Percentiles rank a stretch among this genome's conserved stretches.
phyloP scores from a whole-genome alignment of 2,888 invertebrate genomes.

The Eupithecia tripunctaria region DNA sequence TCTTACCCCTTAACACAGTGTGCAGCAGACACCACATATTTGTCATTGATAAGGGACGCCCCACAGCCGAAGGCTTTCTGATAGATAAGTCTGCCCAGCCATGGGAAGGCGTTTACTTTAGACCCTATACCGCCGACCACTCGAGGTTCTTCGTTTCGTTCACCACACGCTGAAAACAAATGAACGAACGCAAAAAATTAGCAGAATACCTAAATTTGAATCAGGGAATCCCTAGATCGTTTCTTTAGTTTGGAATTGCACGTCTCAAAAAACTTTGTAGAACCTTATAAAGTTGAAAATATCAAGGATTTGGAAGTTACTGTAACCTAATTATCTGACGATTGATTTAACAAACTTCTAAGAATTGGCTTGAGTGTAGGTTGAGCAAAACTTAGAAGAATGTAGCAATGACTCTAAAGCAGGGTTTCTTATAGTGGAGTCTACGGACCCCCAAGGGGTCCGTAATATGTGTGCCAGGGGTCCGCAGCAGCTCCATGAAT shows the following conservation, averaged over 20 bases:
- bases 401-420: not conserved
- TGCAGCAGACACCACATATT: slow-evolving; percentile 93
- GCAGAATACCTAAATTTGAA: not conserved
- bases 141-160: slow-evolving; percentile 90
- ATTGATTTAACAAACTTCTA: no score
- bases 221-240: not conserved
- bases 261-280: not conserved
- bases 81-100: slow-evolving; percentile 94
- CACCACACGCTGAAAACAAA: slow-evolving; percentile 88
- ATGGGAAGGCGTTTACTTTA: slow-evolving; percentile 91
- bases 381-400: not conserved
- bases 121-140: slow-evolving; percentile 93
- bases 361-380: not conserved
- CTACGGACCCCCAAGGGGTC: no score
- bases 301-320: no score
- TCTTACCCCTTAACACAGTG: slow-evolving; percentile 94
- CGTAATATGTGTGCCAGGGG: no score
- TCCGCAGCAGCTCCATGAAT: no score
- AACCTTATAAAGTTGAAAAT: no score
- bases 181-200: not conserved
- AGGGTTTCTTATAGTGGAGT: no score
- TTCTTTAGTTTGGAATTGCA: not conserved
- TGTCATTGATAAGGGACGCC: slow-evolving; percentile 94
- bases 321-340: no score
- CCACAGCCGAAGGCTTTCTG: slow-evolving; percentile 95